Evolutionary conservation across 2,888 invertebrate species (phyloP), one percentile per base, ranked within the genome.

Genomic region (Conops quadrifasciatus): DNA sequence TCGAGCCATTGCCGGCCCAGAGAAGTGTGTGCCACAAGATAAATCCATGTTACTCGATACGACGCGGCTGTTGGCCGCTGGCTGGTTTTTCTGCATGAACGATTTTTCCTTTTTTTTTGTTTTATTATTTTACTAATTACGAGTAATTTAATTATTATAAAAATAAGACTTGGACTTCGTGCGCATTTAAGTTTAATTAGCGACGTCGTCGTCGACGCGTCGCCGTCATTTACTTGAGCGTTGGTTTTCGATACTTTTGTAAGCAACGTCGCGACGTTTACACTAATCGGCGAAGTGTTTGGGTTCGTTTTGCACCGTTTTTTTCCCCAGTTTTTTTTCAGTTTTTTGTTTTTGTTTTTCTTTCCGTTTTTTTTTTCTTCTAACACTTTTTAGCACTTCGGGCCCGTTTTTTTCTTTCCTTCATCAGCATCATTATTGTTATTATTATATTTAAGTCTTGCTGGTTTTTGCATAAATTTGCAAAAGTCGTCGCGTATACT

Each of bases 381-480:
- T 26, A 56, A 16, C 24, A 26, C 15, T 56, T 56, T 56, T 62
- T 64, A 47, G 47, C 49, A 49, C 26, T 47, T 64, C 45, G 24
- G 21, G 19, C 11, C 19, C 47, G 43, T 19, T 7, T 49, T 30
- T 53, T 13, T 51, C 19, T 63, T 60, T 43, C 21, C 15, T 4
- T 36, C 36, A 9, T 36, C 1, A 49, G 15, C 5, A 1, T 49
- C 19, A n/a, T 49, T 49, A n/a, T 49, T n/a, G n/a, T n/a, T n/a
- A 49, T 49, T n/a, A n/a, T 49, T 49, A 13, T n/a, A 49, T 45
- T 45, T 19, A 49, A 19, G 36, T 7, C 49, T 49, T 16, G n/a
- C 19, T 49, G 16, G 5, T 51, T 65, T 59, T 60, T 68, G 67
- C 67, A 59, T 60, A 28, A 60, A 11, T 68, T 68, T 59, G 60